These are phyloP conservation scores for Andrena haemorrhoa DNA, from an alignment of 2,888 invertebrate genomes.

Conservation along the genomic window DNA sequence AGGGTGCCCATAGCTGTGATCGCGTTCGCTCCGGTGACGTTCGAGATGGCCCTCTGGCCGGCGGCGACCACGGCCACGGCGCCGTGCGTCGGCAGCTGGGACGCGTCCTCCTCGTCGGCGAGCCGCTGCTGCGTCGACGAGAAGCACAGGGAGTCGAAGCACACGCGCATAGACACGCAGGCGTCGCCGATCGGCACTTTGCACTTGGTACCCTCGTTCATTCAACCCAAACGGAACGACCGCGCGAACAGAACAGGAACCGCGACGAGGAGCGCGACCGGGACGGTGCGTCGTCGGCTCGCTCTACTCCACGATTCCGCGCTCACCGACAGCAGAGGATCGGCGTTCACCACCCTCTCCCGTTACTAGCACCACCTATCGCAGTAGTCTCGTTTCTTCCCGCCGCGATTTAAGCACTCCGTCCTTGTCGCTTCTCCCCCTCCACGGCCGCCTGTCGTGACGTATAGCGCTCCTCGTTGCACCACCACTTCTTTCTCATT, in stretches of 20 bases:
- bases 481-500: background rate
- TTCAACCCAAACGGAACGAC: conserved; percentile 73
- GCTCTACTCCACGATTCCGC: conserved; percentile 65
- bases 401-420: background rate
- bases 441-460: background rate
- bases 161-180: conserved; percentile 94
- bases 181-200: conserved; percentile 81
- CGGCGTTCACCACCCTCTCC: conserved; percentile 61
- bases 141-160: conserved; percentile 96
- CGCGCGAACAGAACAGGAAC: conserved; percentile 38
- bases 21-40: conserved; percentile 61
- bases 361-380: conserved; percentile 34
- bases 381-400: conserved; percentile 5
- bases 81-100: conserved; percentile 73
- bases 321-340: conserved; percentile 56
- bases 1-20: conserved; percentile 69
- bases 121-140: conserved; percentile 91
- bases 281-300: conserved; percentile 62
- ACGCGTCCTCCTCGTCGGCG: conserved; percentile 91
- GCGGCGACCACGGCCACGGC: conserved; percentile 73
- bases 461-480: conserved; percentile 24
- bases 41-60: conserved; percentile 50
- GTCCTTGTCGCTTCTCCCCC: conserved; percentile 23
- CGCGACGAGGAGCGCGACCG: conserved; percentile 55
- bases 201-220: conserved; percentile 82